phyloP scores from a whole-genome alignment of 2,888 invertebrate species.

The Strigamia transsilvanica region DNA sequence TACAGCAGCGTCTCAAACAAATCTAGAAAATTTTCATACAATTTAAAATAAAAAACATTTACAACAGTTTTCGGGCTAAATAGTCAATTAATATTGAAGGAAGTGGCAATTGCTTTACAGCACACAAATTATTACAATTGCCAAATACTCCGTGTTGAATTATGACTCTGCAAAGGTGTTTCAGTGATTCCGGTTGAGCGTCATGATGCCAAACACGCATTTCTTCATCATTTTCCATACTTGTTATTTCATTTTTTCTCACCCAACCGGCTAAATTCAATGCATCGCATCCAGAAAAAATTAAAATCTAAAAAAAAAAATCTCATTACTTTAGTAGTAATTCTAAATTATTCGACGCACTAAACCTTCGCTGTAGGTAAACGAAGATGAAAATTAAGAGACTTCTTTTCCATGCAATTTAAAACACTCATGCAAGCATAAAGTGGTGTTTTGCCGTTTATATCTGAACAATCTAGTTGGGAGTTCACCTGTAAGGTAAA shows the following conservation, averaged over 20 bases:
- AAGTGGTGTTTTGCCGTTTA: conserved; percentile 55
- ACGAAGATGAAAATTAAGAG: conserved; percentile 55
- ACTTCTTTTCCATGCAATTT: conserved; percentile 37
- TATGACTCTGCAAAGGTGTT: conserved; percentile 63
- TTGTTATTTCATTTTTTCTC: conserved; percentile 63
- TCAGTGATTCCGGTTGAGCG: conserved; percentile 62
- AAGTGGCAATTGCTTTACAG: conserved; percentile 54
- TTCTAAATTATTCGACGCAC: background rate
- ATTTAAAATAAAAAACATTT: background rate
- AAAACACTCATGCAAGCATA: conserved; percentile 56
- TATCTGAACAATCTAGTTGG: conserved; percentile 55
- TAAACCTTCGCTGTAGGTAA: conserved; percentile 57
- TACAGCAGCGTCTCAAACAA: too few species aligned
- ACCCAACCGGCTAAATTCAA: conserved; percentile 64
- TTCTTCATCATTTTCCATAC: conserved; percentile 59
- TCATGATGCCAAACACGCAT: conserved; percentile 62
- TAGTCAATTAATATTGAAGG: conserved; percentile 55
- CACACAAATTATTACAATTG: background rate
- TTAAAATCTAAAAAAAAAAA: conserved; percentile 58
- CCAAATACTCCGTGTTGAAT: conserved; percentile 60
- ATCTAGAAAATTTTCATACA: background rate
- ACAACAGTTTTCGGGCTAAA: conserved; percentile 54
- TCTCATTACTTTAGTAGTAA: conserved; percentile 19
- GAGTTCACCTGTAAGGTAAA: conserved; percentile 53
- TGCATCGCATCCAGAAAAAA: conserved; percentile 64